Evolutionary conservation across 2,888 invertebrate genomes (phyloP), one percentile per base, ranked within the genome.

Genomic region (Drosophila paranaensis): DNA sequence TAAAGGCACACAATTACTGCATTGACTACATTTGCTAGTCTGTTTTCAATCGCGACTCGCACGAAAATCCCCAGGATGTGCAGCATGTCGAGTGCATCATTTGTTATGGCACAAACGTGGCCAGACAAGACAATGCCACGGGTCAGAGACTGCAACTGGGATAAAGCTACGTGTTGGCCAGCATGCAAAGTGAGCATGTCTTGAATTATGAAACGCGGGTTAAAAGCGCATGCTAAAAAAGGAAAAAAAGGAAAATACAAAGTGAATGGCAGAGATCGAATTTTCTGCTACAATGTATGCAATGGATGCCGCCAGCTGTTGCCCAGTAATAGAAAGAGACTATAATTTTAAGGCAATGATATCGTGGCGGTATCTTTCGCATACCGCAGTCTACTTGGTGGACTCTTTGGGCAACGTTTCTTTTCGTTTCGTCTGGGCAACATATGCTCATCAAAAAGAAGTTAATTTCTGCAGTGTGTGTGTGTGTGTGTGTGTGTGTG

Each of bases 391-490:
- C 48, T 46, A n/a, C 16, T 16, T 33, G 39, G 51, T 57, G 58
- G 62, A 45, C 65, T 67, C 63, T 68, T 70, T 71, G 79, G 68
- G 68, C 48, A 51, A 40, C 40, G 67, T 40, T 71, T 58, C 60
- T 55, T 48, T 48, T 63, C 60, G 57, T 69, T 75, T 50, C 16
- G 90, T 86, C 86, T 86, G 83, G 60, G 83, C 71, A 90, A 86
- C 90, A 87, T 87, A 87, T 87, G 90, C 90, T 89, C 89, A 90
- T 90, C 87, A 86, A 86, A 86, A 86, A 83, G 79, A 90, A 85
- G 86, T 86, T 86, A 90, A 88, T 86, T 89, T 90, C 76, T 88
- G 77, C 74, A 66, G 74, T 54, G 35, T 40, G 43, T 67, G 43
- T 20, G 42, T 50, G 33, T n/a, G 35, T 60, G 43, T 33, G 33